These are phyloP conservation scores for Drosophila pseudotakahashii DNA, from an alignment of 2,888 invertebrate genomes.

Conservation along the genomic window DNA sequence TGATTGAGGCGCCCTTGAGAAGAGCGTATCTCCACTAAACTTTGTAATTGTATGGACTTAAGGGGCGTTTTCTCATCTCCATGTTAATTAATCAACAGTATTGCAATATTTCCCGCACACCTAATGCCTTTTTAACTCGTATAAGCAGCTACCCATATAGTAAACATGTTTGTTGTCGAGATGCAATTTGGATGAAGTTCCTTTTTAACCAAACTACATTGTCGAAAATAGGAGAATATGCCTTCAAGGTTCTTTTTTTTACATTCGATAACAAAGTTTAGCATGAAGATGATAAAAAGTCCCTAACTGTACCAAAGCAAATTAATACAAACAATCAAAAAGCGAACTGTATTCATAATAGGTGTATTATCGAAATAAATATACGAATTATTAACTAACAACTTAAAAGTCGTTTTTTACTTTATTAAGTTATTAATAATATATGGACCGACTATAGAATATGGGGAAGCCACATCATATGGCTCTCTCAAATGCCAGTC, in stretches of 20 bases:
- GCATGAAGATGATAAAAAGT: neutral
- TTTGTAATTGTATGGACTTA: slow-evolving; percentile 25
- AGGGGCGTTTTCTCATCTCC: slow-evolving; percentile 3
- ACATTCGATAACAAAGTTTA: neutral
- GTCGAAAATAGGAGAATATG: neutral
- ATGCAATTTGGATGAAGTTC: neutral
- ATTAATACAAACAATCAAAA: slow-evolving; percentile 51
- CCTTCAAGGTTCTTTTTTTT: neutral
- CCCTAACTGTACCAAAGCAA: slow-evolving; percentile 47
- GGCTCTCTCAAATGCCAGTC: too few species aligned
- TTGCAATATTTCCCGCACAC: neutral
- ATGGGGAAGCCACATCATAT: too few species aligned
- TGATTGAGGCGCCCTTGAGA: slow-evolving; percentile 32
- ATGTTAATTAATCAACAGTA: slow-evolving; percentile 1
- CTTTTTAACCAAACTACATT: neutral
- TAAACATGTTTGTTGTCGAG: neutral
- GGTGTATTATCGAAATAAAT: slow-evolving; percentile 73
- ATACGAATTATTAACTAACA: slow-evolving; percentile 52
- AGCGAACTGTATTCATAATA: slow-evolving; percentile 68
- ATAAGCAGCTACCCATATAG: neutral
- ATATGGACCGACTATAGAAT: too few species aligned
- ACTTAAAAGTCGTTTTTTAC: neutral
- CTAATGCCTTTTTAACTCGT: neutral
- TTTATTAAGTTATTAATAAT: too few species aligned
- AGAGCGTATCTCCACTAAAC: slow-evolving; percentile 23